Evolutionary conservation across 2,113 vertebrate species (phyloP).

Genomic region (Pelvicachromis taeniatus): DNA sequence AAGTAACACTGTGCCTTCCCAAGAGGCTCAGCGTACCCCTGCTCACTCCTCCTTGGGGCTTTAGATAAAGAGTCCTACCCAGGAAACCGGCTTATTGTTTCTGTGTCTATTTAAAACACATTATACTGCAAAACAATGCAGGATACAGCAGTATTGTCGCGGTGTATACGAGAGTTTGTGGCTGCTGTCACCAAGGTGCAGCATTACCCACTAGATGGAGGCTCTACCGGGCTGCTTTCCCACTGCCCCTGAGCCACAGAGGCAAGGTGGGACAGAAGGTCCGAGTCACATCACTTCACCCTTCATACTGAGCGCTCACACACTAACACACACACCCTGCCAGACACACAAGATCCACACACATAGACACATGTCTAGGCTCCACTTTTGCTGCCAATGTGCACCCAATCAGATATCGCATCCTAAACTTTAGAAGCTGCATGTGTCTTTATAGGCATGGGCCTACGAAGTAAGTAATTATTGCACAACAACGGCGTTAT

Average conservation of each 20-base stretch:
- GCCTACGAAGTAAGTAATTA: neutral
- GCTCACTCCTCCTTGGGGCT: neutral
- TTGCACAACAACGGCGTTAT: neutral
- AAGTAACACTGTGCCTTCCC: conserved; percentile 32
- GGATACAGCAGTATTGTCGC: neutral
- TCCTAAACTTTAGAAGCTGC: neutral
- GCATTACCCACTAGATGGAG: neutral
- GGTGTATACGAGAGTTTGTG: neutral
- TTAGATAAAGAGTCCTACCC: neutral
- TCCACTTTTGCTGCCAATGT: neutral
- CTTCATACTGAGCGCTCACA: neutral
- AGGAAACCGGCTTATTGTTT: neutral
- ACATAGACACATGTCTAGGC: neutral
- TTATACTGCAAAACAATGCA: neutral
- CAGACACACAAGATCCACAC: neutral
- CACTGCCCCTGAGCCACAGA: conserved; percentile 3
- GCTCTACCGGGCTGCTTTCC: neutral
- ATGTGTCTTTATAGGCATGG: neutral
- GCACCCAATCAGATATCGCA: neutral
- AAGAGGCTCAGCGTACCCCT: neutral
- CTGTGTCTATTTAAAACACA: neutral
- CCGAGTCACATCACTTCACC: conserved; percentile 35
- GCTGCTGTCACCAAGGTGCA: neutral
- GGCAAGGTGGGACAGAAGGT: conserved; percentile 42
- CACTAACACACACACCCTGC: neutral